These are phyloP conservation scores for Mythimna lalbum DNA, from an alignment of 2,888 invertebrate genomes.

Conservation along the genomic window DNA sequence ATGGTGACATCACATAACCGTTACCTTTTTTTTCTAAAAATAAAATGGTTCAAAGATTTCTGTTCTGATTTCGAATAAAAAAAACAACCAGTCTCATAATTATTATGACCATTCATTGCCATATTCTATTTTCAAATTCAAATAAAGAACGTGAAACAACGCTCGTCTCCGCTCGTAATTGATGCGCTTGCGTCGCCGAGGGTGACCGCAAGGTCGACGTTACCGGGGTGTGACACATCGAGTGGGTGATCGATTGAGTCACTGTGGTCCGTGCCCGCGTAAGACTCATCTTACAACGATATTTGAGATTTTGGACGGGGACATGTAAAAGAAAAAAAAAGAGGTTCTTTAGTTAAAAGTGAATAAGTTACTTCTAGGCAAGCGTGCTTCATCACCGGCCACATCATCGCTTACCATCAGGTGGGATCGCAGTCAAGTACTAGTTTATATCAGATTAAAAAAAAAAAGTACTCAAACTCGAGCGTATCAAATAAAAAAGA, in stretches of 20 bases:
- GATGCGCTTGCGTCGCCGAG: constrained; percentile 64
- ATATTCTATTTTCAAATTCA: constrained; percentile 6
- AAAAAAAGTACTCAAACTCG: too few relatives aligned
- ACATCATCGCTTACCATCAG: too few relatives aligned
- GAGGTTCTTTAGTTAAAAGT: too few relatives aligned
- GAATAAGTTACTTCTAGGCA: too few relatives aligned
- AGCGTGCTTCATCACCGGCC: too few relatives aligned
- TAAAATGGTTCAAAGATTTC: neutral
- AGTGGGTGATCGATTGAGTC: constrained; percentile 66
- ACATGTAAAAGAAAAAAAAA: too few relatives aligned
- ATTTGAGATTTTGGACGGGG: constrained; percentile 29
- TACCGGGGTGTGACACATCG: constrained; percentile 66
- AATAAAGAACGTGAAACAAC: constrained; percentile 27
- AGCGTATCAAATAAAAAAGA: too few relatives aligned
- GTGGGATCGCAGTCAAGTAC: too few relatives aligned
- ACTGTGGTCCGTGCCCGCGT: constrained; percentile 57
- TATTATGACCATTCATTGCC: neutral
- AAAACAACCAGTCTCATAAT: too few relatives aligned
- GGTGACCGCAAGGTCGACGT: constrained; percentile 74
- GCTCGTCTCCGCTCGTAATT: constrained; percentile 49
- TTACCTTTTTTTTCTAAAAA: neutral
- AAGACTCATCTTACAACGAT: constrained; percentile 52
- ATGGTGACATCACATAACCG: too few relatives aligned
- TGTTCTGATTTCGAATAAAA: neutral
- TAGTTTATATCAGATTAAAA: too few relatives aligned